Evolutionary conservation across 2,113 vertebrate genomes (phyloP), one percentile per base, ranked within the genome.

Genomic region (Chamaea fasciata): DNA sequence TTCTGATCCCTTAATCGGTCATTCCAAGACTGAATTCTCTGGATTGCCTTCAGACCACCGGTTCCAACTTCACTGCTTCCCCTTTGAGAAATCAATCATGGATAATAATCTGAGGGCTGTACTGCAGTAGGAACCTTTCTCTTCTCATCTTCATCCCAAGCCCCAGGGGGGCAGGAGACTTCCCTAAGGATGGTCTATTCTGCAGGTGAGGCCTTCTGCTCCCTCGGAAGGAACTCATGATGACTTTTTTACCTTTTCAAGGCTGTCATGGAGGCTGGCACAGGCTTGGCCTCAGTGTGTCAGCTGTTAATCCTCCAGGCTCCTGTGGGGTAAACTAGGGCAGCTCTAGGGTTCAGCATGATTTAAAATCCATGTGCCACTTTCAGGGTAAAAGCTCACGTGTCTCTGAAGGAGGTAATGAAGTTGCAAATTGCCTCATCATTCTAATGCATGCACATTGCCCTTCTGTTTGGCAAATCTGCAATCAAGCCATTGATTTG

Each of bases 351-450:
- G 67, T 83, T 93, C 44, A 56, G 4, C 33, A 13, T 1, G 6
- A 13, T 78, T 67, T 63, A 41, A 94, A 92, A 63, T 59, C 33
- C 3, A 0, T n/a, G 6, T 88, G 73, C 20, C 33, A 26, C 73
- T 83, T 84, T 37, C 31, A 81, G 73, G 60, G 52, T 75, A 63
- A 46, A 75, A 78, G 35, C 47, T 94, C 74, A 33, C 62, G 13
- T 86, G 63, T 74, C 73, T 81, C 56, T 74, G 41, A 83, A 84
- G 91, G 86, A 91, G 73, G 85, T 78, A 87, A 92, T 83, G 89
- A 70, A 89, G 73, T 87, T 87, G 73, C 73, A 94, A 94, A 95
- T 78, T 88, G 90, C 67, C 86, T 92, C 71, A 92, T 97, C 76
- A 83, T 90, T 92, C 64, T 92, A 94, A 92, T 92, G 47, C 83